Base-by-base conservation (phyloP, 2,797 vertebrate species). In the Salmo trutta region DNA sequence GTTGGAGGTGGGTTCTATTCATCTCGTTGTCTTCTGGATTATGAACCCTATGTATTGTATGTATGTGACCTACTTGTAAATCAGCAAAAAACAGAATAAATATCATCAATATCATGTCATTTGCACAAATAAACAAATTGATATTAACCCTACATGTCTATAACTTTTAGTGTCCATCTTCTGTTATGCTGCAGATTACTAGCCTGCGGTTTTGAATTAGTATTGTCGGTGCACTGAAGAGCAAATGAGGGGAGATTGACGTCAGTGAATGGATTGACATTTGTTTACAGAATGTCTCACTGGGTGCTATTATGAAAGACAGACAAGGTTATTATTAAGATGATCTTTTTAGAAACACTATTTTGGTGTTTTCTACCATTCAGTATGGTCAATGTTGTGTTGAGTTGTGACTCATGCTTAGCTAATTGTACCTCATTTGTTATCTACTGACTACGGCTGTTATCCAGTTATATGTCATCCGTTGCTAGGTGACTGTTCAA, bases 31-130 rank as follows among this genome's bases (percentile, higher is more conserved):
- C 84, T 54, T 65, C 24, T 76, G 70, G 82, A 81, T 87, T 84
- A 76, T 59, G 91, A 56, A 19, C 75, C 90, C 91, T 94, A 87
- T 94, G 91, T 95, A 93, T 93, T 94, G 92, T 96, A 94, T 95
- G 95, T 96, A 95, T 95, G 96, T 95, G 96, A 95, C 93, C 91
- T 93, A 93, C 95, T 92, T 97, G 95, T 98, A 96, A 97, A 96
- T 96, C 95, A 81, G 84, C 94, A 93, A 91, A 91, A 93, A 92
- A 82, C 86, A 91, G 79, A 95, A 94, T 90, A 89, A 86, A 84
- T 92, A 85, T 36, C 33, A 36, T 36, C 36, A 36, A 36, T 36
- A 36, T 86, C 82, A 77, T 88, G 86, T 91, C 90, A 91, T 91
- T 93, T 93, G 89, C 88, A 90, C 88, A 93, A 94, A 93, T 93